Conservation (phyloP, 35 echinoderm and acorn worm genomes). For the Apostichopus parvimensis region DNA sequence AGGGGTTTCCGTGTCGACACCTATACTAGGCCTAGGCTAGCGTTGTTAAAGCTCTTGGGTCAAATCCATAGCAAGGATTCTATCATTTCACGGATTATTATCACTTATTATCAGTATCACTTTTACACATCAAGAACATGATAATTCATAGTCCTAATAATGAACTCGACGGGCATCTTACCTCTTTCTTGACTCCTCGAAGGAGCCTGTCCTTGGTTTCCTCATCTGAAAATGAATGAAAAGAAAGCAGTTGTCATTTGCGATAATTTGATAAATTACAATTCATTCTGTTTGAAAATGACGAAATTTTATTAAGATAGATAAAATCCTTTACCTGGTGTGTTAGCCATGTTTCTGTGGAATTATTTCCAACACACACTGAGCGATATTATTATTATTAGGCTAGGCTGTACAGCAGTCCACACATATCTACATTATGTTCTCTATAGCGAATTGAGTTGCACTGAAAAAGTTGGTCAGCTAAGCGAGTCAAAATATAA, state of each 20-base stretch:
- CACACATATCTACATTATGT: not conserved
- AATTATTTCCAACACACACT: not conserved
- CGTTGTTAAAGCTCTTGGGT: too few relatives aligned
- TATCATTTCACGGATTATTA: too few relatives aligned
- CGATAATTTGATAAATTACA: not conserved
- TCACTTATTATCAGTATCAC: too few relatives aligned
- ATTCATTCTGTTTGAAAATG: not conserved
- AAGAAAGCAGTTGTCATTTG: not conserved
- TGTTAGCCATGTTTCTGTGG: slow-evolving; percentile 14
- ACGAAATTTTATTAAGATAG: not conserved
- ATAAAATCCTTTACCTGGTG: slow-evolving; percentile 22
- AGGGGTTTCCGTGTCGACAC: too few relatives aligned
- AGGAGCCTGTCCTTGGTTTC: slow-evolving; percentile 81
- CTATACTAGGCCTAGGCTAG: not conserved
- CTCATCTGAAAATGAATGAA: slow-evolving; percentile 64
- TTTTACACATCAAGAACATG: not conserved
- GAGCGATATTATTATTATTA: not conserved
- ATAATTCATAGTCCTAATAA: not conserved
- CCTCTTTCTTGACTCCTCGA: slow-evolving; percentile 82
- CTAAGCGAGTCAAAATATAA: not conserved
- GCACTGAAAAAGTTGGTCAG: not conserved
- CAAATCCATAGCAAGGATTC: too few relatives aligned
- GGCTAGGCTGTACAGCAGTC: not conserved
- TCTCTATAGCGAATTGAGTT: not conserved
- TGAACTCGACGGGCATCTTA: slow-evolving; percentile 17